Evolutionary conservation across 2,888 invertebrate species (phyloP), one percentile per base, ranked within the genome.

Genomic region (Dynastes maya): DNA sequence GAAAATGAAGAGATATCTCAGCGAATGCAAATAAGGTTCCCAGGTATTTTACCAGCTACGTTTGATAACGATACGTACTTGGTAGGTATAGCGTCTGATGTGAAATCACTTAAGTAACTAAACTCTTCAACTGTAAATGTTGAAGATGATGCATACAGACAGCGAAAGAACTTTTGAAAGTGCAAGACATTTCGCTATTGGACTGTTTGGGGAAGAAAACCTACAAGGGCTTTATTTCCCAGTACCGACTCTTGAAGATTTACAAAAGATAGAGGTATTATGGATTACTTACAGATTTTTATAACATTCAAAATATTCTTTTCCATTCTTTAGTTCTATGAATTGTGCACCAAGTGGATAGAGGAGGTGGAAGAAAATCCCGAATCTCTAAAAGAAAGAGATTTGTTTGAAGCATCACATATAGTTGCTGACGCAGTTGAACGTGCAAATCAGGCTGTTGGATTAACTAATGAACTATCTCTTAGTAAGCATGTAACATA

Each of bases 111-210:
- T 22, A 22, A 22, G 22, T 22, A 22, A 22, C 22, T 22, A 22
- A 22, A 22, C 22, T 22, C 22, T 22, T 22, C 22, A 22, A 22
- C 22, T 22, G 22, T 22, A 22, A 22, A 22, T 90, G 16, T 53
- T 53, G 53, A 2, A 95, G 93, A 94, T 96, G 85, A 93, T 93
- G 83, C 94, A 92, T 82, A 96, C 96, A 22, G 92, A 93, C 0
- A 94, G 95, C 1, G 93, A 96, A 85, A 91, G 96, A 82, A 92
- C 96, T 0, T 90, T 92, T 74, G 92, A 92, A 84, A 96, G 96
- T 87, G 95, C 95, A 0, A 91, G 91, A 83, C 91, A 92, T 86
- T 96, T 96, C 89, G 91, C 93, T 0, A 90, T 92, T 72, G 96
- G 96, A 0, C 88, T 96, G 63, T 96, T 96, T 89, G 94, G 94